These are phyloP conservation scores for Pseudachorutes palmiensis DNA, from an alignment of 1,140 invertebrate species.

Conservation along the genomic window DNA sequence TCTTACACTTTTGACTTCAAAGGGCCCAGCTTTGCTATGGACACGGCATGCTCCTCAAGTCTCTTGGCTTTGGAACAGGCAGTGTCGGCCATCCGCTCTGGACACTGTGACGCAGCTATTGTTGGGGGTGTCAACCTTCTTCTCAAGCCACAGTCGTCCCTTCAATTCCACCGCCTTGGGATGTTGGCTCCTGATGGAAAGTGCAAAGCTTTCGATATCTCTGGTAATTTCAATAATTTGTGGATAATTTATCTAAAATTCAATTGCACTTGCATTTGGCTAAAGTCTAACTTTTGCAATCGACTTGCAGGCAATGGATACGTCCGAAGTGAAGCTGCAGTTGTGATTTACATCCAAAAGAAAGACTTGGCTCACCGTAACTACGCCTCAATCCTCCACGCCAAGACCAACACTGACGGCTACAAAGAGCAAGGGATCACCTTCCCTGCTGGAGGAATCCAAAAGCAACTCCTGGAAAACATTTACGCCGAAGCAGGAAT, in stretches of 20 bases:
- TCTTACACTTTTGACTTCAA: constrained; percentile 91
- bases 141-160: constrained; percentile 74
- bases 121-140: constrained; percentile 75
- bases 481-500: constrained; percentile 42
- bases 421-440: constrained; percentile 49
- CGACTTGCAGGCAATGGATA: constrained; percentile 30
- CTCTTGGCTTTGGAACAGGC: constrained; percentile 82
- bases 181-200: constrained; percentile 83
- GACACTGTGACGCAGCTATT: constrained; percentile 84
- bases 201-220: constrained; percentile 87
- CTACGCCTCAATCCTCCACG: constrained; percentile 50
- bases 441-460: constrained; percentile 40
- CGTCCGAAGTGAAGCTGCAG: constrained; percentile 48
- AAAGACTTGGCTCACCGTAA: constrained; percentile 44
- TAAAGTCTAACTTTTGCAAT: no score
- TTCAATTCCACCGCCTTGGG: constrained; percentile 84
- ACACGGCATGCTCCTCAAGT: constrained; percentile 93
- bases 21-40: constrained; percentile 82
- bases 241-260: constrained; percentile 11
- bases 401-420: constrained; percentile 51
- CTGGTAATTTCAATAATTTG: no score
- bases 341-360: constrained; percentile 50
- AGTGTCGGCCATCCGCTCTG: constrained; percentile 65
- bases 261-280: constrained; percentile 18
- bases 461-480: constrained; percentile 41